Base-by-base conservation (phyloP, 2,888 invertebrate genomes). In the Latheticus oryzae region DNA sequence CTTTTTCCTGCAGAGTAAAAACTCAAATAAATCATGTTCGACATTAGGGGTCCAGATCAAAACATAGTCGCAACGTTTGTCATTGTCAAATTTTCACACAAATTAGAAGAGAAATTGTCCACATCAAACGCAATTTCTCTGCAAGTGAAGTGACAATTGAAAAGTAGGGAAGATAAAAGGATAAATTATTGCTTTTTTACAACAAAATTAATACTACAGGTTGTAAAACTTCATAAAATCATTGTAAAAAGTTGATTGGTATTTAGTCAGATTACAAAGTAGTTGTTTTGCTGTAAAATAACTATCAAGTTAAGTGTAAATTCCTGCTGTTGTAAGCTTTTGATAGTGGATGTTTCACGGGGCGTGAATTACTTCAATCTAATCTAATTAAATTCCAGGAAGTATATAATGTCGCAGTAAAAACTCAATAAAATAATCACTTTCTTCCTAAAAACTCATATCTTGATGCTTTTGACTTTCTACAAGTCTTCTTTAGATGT, bases 11-110 rank as follows among this genome's bases (percentile, higher is more conserved):
- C 17, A 21, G 19, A 32, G 47, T 17, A 30, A 28, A 43, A 55
- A 28, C 30, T n/a, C 5, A 15, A 30, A 47, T 55, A 54, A 54
- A 54, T 54, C 54, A 45, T 38, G 16, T 47, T 21, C 26, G 42
- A 17, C 24, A 43, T 28, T 17, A 45, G n/a, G n/a, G n/a, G n/a
- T n/a, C n/a, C n/a, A 37, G 47, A 54, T 54, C 54, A 45, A 38
- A 45, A 30, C 30, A 17, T 45, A 17, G 9, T 28, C 13, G 17
- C 1, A 19, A 30, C 16, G 47, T 54, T 40, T 19, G 47, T 55
- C 47, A 54, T 30, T 55, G 47, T 47, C 30, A 24, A 9, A 17
- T 24, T 26, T 32, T 23, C 17, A 21, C 48, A 3, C 23, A 9
- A 26, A 8, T 48, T 16, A 11, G 9, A 23, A 30, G 13, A 32